Conservation (phyloP, 2,113 vertebrate genomes). For the Oryzias melastigma region DNA sequence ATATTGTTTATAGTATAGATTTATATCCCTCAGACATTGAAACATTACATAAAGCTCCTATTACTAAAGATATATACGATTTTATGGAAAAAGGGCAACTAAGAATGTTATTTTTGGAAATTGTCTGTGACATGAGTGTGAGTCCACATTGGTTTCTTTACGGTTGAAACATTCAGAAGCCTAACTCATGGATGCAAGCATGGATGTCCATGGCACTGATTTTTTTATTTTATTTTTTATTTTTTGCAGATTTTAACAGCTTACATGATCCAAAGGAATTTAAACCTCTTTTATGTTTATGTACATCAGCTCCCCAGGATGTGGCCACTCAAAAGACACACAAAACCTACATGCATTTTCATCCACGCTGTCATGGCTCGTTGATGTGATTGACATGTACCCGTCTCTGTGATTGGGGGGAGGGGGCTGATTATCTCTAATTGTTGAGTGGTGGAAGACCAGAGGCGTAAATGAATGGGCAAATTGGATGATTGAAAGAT, state of each 20-base stretch:
- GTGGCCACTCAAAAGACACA: neutral
- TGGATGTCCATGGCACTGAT: constrained; percentile 47
- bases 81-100: too few relatives aligned
- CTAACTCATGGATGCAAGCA: constrained; percentile 13
- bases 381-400: constrained; percentile 60
- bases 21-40: too few relatives aligned
- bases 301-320: neutral
- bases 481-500: constrained; percentile 66
- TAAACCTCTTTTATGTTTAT: constrained; percentile 11
- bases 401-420: constrained; percentile 39
- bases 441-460: constrained; percentile 58
- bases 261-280: constrained; percentile 25
- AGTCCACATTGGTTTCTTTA: constrained; percentile 32
- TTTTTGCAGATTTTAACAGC: constrained; percentile 20
- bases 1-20: too few relatives aligned
- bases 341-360: constrained; percentile 10
- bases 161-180: constrained; percentile 27
- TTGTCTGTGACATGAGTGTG: too few relatives aligned
- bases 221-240: neutral
- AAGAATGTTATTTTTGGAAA: too few relatives aligned
- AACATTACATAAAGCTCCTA: too few relatives aligned
- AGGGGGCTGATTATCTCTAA: constrained; percentile 62
- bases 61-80: too few relatives aligned
- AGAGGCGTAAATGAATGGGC: constrained; percentile 48
- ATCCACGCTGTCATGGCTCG: constrained; percentile 43